Conservation (phyloP, 2,797 vertebrate species). For the Phrynocephalus vlangalii region DNA sequence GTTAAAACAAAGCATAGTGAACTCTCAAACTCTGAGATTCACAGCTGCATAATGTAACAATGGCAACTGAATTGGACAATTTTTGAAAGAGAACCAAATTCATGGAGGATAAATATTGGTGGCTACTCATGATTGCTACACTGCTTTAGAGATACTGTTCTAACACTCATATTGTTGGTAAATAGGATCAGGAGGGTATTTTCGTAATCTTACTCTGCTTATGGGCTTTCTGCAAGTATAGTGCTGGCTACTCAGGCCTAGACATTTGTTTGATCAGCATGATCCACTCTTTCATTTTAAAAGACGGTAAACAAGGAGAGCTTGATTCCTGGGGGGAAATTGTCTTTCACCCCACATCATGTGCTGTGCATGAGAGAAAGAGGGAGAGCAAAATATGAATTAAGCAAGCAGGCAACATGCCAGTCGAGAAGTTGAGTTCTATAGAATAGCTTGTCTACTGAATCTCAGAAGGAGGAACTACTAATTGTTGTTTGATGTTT, state of each 20-base stretch:
- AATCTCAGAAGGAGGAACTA: neutral
- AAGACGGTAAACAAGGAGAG: neutral
- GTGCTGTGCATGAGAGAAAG: neutral
- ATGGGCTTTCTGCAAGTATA: neutral
- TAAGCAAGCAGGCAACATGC: neutral
- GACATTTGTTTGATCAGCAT: neutral
- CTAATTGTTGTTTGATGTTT: neutral
- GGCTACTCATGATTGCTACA: too few species aligned
- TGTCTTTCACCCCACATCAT: too few species aligned
- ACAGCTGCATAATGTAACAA: too few species aligned
- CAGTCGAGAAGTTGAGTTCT: neutral
- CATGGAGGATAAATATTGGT: too few species aligned
- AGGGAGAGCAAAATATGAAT: neutral
- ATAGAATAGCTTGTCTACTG: neutral
- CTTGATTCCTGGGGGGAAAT: neutral
- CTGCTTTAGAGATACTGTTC: too few species aligned
- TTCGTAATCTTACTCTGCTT: neutral
- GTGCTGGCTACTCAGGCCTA: neutral
- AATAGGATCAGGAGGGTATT: neutral
- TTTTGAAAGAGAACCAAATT: too few species aligned
- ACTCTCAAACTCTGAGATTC: too few species aligned
- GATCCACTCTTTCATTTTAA: neutral
- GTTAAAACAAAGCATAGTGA: too few species aligned
- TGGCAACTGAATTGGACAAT: too few species aligned
- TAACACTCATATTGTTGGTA: too few species aligned